phyloP scores from a whole-genome alignment of 2,888 invertebrate genomes.

The Bimastos eiseni region DNA sequence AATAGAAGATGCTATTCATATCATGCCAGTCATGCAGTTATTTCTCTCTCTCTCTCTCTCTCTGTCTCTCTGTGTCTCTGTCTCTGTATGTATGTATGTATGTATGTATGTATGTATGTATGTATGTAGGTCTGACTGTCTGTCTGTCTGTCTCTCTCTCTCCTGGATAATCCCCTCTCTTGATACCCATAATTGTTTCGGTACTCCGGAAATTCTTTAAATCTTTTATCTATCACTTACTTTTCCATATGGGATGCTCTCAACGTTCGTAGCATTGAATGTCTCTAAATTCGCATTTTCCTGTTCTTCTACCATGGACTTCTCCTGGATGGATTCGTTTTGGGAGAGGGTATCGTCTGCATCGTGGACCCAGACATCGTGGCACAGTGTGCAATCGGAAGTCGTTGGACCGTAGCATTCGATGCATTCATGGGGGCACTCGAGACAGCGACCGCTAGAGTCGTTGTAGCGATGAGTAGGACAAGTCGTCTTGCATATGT shows the following conservation, averaged over 20 bases:
- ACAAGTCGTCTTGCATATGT: not conserved
- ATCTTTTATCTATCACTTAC: not conserved
- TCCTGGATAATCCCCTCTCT: too few species aligned
- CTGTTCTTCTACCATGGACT: not conserved
- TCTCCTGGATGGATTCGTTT: not conserved
- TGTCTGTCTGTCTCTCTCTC: too few species aligned
- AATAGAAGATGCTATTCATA: too few species aligned
- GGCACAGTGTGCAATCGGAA: not conserved
- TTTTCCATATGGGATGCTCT: not conserved
- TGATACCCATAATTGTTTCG: not conserved
- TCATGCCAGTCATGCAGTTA: too few species aligned
- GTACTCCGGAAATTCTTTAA: not conserved
- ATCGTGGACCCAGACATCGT: not conserved
- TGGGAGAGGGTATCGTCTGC: not conserved
- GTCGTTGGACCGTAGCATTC: slow-evolving; percentile 82
- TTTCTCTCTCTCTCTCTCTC: too few species aligned
- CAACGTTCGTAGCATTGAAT: not conserved
- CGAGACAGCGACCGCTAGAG: not conserved
- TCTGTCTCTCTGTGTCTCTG: too few species aligned
- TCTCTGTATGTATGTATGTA: too few species aligned
- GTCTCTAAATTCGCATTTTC: not conserved
- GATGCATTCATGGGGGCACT: slow-evolving; percentile 83
- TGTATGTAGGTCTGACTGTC: too few species aligned
- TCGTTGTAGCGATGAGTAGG: not conserved
- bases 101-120: too few species aligned